Base-by-base conservation (phyloP, 2,888 invertebrate genomes). In the Caenorhabditis japonica region DNA sequence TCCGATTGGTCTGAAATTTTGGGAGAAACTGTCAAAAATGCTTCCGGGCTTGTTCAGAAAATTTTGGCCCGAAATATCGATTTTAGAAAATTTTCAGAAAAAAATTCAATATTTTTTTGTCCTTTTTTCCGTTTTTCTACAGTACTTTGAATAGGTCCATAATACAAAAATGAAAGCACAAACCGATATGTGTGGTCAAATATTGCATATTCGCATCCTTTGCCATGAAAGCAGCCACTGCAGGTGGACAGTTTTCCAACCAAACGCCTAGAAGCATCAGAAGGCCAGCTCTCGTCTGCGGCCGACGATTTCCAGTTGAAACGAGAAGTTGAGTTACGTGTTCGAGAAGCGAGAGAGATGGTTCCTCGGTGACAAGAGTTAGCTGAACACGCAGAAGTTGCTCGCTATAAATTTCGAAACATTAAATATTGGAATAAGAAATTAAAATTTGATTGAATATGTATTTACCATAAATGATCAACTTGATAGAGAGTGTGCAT, bases 181-280 rank as follows among this genome's bases (percentile, higher is more conserved):
- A 36, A 84, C 85, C 72, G 17, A 86, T 79, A 34, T 87, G 78
- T 0, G 81, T 73, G n/a, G 85, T 85, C 44, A 87, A 72, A 59
- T 83, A 86, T 12, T 79, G 73, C 15, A 87, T 41, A 30, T 78
- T 69, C 4, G 84, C 84, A 8, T 85, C 81, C 66, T 88, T 88
- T 58, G 86, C 83, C 19, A 97, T 91, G 87, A 97, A 93, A 10
- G 92, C 92, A 78, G 92, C 91, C 4, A 96, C 95, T 0, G 95
- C 94, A 0, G 91, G 88, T 0, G 93, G 91, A 88, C 95, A 95
- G 87, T 93, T 91, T 8, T 93, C 91, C 88, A 94, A 90, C 97
- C 97, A 97, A 68, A 92, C 92, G 12, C 93, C 92, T 30, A 99
- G 90, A 75, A 99, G 90, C 92, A 95, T 95, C 47, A 99, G 90